A percentile compares a stretch with the other conserved stretches of the same genome.
phyloP scores from a whole-genome alignment of 2,113 vertebrate species.

The Pelecanoides urinatrix region DNA sequence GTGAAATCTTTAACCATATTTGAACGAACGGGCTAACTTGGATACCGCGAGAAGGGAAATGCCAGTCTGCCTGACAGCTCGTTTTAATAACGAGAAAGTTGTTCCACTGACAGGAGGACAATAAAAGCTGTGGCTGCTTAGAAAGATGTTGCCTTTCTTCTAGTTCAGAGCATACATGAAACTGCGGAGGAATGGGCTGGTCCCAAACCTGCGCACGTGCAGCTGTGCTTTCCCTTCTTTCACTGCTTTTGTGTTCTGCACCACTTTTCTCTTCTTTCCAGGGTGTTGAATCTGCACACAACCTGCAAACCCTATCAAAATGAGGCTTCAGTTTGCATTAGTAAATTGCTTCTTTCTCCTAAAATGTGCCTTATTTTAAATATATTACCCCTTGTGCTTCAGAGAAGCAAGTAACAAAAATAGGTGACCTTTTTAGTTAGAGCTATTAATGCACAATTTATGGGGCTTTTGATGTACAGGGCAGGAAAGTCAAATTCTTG shows the following conservation, averaged over 20 bases:
- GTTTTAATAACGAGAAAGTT: conserved; percentile 52
- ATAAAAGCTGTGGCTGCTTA: conserved; percentile 12
- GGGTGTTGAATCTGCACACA: neutral
- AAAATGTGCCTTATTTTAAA: neutral
- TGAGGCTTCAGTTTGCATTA: neutral
- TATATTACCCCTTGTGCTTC: neutral
- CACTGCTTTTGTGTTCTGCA: neutral
- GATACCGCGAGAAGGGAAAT: conserved; percentile 21
- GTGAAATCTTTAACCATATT: conserved; percentile 62
- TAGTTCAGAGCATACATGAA: neutral
- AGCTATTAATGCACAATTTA: neutral
- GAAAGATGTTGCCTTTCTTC: neutral
- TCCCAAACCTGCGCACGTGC: neutral
- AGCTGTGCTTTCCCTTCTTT: neutral
- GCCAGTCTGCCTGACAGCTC: conserved; percentile 65
- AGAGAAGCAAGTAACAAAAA: neutral
- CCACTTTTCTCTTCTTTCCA: neutral
- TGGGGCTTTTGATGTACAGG: neutral
- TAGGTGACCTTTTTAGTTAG: neutral
- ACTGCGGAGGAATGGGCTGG: neutral
- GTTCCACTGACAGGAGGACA: conserved; percentile 54
- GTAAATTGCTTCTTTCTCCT: neutral
- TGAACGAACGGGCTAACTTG: conserved; percentile 55
- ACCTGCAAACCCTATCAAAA: neutral
- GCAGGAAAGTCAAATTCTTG: neutral